Evolutionary conservation across 2,797 vertebrate genomes (phyloP).

Genomic region (Neopelma chrysocephalum): DNA sequence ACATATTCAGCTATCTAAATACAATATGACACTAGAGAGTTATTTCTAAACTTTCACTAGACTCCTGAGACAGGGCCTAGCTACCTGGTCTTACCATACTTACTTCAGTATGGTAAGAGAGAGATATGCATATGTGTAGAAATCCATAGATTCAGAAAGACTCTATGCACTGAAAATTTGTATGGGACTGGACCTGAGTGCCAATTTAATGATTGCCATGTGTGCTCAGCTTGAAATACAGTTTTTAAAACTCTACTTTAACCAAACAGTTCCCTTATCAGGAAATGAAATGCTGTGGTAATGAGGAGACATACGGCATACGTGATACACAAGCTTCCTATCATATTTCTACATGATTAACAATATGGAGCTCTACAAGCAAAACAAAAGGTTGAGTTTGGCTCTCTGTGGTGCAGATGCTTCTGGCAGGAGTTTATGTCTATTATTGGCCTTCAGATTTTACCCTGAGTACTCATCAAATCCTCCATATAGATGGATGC

Average conservation of each 20-base stretch:
- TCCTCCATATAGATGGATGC: background rate
- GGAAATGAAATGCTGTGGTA: background rate
- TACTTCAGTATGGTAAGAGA: background rate
- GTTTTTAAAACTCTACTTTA: background rate
- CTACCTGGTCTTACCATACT: background rate
- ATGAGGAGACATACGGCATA: background rate
- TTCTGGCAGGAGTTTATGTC: background rate
- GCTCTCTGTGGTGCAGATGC: background rate
- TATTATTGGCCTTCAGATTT: background rate
- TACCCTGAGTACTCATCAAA: background rate
- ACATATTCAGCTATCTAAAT: background rate
- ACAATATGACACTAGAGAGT: background rate
- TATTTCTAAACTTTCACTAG: background rate
- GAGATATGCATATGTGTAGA: background rate
- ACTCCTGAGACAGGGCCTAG: background rate
- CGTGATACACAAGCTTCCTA: background rate
- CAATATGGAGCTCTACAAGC: background rate
- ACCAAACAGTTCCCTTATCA: background rate
- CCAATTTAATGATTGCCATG: background rate
- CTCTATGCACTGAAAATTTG: background rate
- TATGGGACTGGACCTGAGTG: background rate
- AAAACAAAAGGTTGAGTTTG: background rate
- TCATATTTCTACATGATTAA: background rate
- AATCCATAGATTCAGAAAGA: background rate
- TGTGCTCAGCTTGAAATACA: background rate